Evolutionary conservation across 64 coral and sea anemone species (phyloP), one percentile per base, ranked within the genome.

Genomic region (Cladopsammia gracilis): DNA sequence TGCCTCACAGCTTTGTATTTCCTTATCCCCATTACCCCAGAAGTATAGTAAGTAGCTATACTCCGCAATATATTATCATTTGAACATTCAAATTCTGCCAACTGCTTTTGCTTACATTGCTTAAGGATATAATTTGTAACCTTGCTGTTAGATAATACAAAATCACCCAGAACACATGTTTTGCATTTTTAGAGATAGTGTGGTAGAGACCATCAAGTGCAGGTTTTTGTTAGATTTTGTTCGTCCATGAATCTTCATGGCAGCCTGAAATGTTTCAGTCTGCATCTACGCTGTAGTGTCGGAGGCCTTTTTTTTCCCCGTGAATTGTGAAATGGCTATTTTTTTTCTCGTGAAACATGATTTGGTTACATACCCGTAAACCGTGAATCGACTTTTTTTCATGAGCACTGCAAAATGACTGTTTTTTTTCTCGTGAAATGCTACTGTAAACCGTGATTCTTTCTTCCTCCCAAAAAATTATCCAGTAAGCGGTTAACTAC

Each of bases 181-280:
- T 95, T 95, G 65, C 94, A 95, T 64, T 76, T 95, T 91, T 91
- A 71, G 62, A 51, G 43, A 90, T 47, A 76, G 93, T 95, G 82
- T 95, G 69, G 85, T 86, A 92, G 1, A 92, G 44, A 13, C 90
- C 90, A 92, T 92, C 90, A 85, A 86, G 48, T 76, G 90, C 59
- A 67, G 82, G 81, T 76, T 86, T 61, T 52, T 86, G 58, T 88
- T 88, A 44, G 9, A 73, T 24, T 48, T 71, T 48, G 85, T 87
- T 44, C 73, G 71, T 22, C 90, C 90, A 92, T 92, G 90, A 72
- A 92, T 92, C 50, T 70, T 58, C 20, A 71, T 48, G 34, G 90
- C 90, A 53, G 90, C 90, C 71, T 85, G 64, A 75, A 86, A 26
- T 58, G 90, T 92, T 23, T 92, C 82, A n/a, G n/a, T 47, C 49